Evolutionary conservation across 2,113 vertebrate species (phyloP).

Genomic region (Silurus asotus): DNA sequence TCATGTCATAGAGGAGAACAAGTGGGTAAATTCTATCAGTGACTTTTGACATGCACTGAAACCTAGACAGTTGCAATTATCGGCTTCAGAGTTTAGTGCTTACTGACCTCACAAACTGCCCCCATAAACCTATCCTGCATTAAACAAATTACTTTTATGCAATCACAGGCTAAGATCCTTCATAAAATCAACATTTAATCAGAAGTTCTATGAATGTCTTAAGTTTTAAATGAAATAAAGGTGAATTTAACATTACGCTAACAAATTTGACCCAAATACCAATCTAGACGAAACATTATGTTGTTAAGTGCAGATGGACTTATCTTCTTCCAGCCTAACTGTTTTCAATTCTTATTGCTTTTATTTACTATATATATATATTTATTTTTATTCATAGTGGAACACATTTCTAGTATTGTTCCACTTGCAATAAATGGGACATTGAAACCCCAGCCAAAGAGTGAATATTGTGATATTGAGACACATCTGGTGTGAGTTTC

Average conservation of each 20-base stretch:
- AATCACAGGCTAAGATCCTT: not conserved
- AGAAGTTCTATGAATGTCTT: not conserved
- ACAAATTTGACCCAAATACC: constrained; percentile 4
- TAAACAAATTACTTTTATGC: not conserved
- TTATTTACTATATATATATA: not conserved
- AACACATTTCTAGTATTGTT: not conserved
- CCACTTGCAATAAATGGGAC: not conserved
- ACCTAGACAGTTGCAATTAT: not conserved
- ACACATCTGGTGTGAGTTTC: constrained; percentile 1
- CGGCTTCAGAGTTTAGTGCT: not conserved
- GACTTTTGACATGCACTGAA: not conserved
- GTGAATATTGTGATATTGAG: constrained; percentile 1
- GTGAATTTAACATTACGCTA: not conserved
- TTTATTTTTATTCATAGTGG: not conserved
- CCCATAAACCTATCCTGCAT: not conserved
- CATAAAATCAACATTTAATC: not conserved
- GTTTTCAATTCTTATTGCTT: constrained; percentile 3
- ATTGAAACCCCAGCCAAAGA: not conserved
- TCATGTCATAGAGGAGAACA: not conserved
- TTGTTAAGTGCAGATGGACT: not conserved
- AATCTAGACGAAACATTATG: not conserved
- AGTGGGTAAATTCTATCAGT: not conserved
- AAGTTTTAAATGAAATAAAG: not conserved
- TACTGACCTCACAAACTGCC: not conserved
- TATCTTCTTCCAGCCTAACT: constrained; percentile 11